A percentile compares a stretch with the other conserved stretches of the same genome.
These are phyloP conservation scores for Columba janthina DNA, from an alignment of 2,113 vertebrate species.

Conservation along the genomic window DNA sequence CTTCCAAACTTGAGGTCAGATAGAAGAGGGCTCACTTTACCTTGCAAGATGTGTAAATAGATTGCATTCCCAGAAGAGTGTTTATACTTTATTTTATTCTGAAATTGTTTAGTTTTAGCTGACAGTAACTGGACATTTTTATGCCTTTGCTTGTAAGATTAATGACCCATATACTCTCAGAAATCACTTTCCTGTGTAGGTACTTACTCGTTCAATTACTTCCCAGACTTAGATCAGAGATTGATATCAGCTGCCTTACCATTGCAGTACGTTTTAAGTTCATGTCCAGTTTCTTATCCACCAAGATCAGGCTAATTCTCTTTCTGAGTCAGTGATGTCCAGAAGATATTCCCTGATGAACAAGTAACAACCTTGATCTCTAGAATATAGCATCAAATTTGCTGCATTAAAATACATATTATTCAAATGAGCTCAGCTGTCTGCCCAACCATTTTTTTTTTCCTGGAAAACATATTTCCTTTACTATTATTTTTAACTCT, in stretches of 20 bases:
- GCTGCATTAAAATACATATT: background rate
- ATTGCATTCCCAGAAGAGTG: background rate
- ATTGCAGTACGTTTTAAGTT: background rate
- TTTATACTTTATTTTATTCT: background rate
- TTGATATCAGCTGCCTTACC: background rate
- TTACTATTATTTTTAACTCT: background rate
- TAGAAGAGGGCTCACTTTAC: background rate
- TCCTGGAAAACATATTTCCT: background rate
- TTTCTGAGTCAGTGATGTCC: background rate
- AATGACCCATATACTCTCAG: background rate
- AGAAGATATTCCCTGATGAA: background rate
- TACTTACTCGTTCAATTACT: background rate
- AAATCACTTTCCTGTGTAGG: background rate
- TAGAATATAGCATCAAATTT: background rate
- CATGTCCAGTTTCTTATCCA: background rate
- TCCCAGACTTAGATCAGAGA: background rate
- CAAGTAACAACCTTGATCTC: background rate
- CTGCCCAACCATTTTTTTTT: background rate
- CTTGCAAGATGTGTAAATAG: background rate
- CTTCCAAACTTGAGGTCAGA: background rate
- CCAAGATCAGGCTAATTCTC: fast-evolving
- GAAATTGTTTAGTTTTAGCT: background rate
- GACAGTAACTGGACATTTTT: background rate
- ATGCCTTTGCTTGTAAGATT: background rate
- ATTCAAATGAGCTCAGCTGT: background rate